Percentiles rank a stretch among this genome's conserved stretches.
Conservation (phyloP, 2,888 invertebrate genomes). For the Nephrotoma appendiculata region DNA sequence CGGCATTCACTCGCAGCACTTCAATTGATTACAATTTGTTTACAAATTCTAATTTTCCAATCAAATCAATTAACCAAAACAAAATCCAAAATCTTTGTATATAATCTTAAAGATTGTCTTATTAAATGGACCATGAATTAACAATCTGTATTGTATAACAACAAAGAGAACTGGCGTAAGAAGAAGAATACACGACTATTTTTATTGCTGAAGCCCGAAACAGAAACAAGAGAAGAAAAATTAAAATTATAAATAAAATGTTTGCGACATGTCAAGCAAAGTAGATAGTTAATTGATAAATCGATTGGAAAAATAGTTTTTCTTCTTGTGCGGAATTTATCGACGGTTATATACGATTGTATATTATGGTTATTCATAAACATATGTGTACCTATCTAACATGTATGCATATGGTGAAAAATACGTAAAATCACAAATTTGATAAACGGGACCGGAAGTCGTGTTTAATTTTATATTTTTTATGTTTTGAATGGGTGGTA, state of each 20-base stretch:
- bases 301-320: not conserved
- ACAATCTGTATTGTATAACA: not conserved
- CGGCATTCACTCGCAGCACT: not conserved
- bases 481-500: too few relatives aligned
- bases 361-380: not conserved
- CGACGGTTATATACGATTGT: not conserved
- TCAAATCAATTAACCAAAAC: not conserved
- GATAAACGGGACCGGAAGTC: too few relatives aligned
- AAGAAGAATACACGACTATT: not conserved
- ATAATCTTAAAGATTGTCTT: not conserved
- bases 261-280: conserved; percentile 1
- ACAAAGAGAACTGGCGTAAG: not conserved
- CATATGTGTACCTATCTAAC: not conserved
- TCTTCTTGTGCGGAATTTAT: not conserved
- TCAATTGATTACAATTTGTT: not conserved
- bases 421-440: too few relatives aligned
- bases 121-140: not conserved
- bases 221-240: not conserved
- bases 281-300: conserved; percentile 4
- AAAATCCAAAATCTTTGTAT: not conserved
- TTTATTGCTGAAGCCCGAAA: not conserved
- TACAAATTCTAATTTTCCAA: not conserved
- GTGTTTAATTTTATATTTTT: too few relatives aligned
- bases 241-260: not conserved
- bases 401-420: not conserved